Percentiles rank a stretch among this genome's conserved stretches.
Evolutionary conservation across 1,140 invertebrate genomes (phyloP).

Genomic region (Lepidurus packardi): DNA sequence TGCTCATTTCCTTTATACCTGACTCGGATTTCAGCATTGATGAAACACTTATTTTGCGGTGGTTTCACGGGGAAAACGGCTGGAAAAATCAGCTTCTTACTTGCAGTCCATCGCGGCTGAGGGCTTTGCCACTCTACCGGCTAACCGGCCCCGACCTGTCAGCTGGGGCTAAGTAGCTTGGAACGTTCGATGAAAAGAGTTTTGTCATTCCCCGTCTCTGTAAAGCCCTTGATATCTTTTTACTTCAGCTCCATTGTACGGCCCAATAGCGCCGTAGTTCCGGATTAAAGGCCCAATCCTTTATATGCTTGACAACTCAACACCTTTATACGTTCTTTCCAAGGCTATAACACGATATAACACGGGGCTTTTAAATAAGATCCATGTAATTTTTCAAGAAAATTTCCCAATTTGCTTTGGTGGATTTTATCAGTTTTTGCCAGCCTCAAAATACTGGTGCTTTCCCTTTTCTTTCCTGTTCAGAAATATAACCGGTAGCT

Average conservation of each 20-base stretch:
- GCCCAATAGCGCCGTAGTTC: background rate
- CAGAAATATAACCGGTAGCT: conserved; percentile 1
- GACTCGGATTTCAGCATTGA: background rate
- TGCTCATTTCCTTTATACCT: background rate
- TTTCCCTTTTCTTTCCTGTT: background rate
- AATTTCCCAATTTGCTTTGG: background rate
- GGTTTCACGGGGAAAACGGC: background rate
- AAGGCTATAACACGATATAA: background rate
- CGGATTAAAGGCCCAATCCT: conserved; percentile 11
- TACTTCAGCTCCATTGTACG: background rate
- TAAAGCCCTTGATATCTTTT: conserved; percentile 6
- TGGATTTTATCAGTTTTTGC: background rate
- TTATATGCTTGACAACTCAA: background rate
- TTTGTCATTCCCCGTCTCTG: background rate
- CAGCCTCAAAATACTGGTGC: too few relatives aligned
- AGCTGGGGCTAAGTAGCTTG: background rate
- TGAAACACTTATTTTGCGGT: background rate
- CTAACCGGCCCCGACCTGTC: background rate
- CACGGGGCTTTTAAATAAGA: background rate
- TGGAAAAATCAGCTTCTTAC: too few relatives aligned
- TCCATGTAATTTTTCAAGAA: background rate
- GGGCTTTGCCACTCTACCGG: too few relatives aligned
- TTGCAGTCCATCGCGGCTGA: too few relatives aligned
- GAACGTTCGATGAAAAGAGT: background rate
- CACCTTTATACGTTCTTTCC: background rate